These are phyloP conservation scores for Actinernus sp. DNA, from an alignment of 92 coral and sea anemone genomes.

Conservation along the genomic window DNA sequence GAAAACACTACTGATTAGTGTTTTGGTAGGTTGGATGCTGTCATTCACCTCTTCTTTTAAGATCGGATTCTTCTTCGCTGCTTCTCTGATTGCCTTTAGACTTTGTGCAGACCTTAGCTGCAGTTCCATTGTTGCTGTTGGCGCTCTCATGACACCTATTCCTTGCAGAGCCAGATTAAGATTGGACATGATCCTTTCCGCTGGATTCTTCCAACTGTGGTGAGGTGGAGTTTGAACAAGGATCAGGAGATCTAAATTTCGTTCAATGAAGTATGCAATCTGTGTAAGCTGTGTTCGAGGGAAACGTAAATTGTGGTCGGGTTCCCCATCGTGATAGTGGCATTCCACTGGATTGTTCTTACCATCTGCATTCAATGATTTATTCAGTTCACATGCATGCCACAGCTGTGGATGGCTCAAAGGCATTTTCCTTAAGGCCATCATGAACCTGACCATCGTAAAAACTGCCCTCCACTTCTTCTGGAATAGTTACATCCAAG, in stretches of 20 bases:
- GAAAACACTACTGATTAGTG: slow-evolving; percentile 40
- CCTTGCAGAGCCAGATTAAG: slow-evolving; percentile 55
- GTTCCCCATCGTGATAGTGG: slow-evolving; percentile 51
- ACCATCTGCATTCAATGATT: not conserved
- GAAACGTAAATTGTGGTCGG: slow-evolving; percentile 45
- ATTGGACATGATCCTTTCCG: slow-evolving; percentile 62
- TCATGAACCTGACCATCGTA: slow-evolving; percentile 51
- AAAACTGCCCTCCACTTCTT: slow-evolving; percentile 48
- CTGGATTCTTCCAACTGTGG: slow-evolving; percentile 52
- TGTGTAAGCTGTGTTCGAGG: slow-evolving; percentile 19
- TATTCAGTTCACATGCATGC: slow-evolving; percentile 42
- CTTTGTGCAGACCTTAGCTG: slow-evolving; percentile 38
- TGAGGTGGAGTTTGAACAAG: slow-evolving; percentile 53
- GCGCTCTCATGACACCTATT: slow-evolving; percentile 34
- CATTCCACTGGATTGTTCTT: slow-evolving; percentile 17
- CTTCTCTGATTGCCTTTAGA: slow-evolving; percentile 27
- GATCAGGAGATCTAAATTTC: slow-evolving; percentile 25
- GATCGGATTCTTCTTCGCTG: slow-evolving; percentile 10
- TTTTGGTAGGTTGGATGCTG: slow-evolving; percentile 37
- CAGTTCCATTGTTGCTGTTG: slow-evolving; percentile 39
- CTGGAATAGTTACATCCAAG: slow-evolving; percentile 38
- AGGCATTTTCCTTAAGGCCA: slow-evolving; percentile 51
- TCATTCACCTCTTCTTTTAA: slow-evolving; percentile 31
- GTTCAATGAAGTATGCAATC: slow-evolving; percentile 36
- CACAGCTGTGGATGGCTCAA: slow-evolving; percentile 47